A percentile compares a stretch with the other conserved stretches of the same genome.
These are phyloP conservation scores for Tenualosa thibaudeaui DNA, from an alignment of 2,797 vertebrate species.

Conservation along the genomic window DNA sequence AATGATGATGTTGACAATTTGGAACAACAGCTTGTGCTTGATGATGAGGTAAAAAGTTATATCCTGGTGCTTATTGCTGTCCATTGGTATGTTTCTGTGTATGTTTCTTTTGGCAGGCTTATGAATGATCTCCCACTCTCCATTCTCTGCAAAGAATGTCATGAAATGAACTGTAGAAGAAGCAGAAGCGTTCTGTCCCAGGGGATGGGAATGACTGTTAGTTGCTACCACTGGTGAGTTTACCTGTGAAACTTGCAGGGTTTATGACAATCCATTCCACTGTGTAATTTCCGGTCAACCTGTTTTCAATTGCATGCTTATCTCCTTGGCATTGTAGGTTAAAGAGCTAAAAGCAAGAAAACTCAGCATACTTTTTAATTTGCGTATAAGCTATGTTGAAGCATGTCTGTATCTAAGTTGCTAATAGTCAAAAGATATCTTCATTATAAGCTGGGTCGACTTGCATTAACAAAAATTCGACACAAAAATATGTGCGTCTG, in stretches of 20 bases:
- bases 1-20: slow-evolving; percentile 93
- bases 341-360: too few species aligned
- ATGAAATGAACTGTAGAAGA: too few species aligned
- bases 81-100: slow-evolving; percentile 76
- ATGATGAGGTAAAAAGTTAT: slow-evolving; percentile 98
- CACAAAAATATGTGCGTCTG: too few species aligned
- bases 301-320: slow-evolving; percentile 82
- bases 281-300: slow-evolving; percentile 58
- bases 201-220: too few species aligned
- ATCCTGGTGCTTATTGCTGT: slow-evolving; percentile 91
- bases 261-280: slow-evolving; percentile 94
- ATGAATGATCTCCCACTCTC: slow-evolving; percentile 96
- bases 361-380: too few species aligned
- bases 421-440: too few species aligned
- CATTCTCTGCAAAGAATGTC: slow-evolving; percentile 78
- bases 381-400: too few species aligned
- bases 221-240: neutral
- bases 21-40: slow-evolving; percentile 95
- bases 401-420: too few species aligned
- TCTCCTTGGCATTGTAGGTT: slow-evolving; percentile 90
- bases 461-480: too few species aligned
- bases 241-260: slow-evolving; percentile 86
- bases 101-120: slow-evolving; percentile 86
- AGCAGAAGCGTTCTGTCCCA: too few species aligned
- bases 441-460: too few species aligned